Conservation (phyloP, 2,888 invertebrate species). For the Lycaena phlaeas region DNA sequence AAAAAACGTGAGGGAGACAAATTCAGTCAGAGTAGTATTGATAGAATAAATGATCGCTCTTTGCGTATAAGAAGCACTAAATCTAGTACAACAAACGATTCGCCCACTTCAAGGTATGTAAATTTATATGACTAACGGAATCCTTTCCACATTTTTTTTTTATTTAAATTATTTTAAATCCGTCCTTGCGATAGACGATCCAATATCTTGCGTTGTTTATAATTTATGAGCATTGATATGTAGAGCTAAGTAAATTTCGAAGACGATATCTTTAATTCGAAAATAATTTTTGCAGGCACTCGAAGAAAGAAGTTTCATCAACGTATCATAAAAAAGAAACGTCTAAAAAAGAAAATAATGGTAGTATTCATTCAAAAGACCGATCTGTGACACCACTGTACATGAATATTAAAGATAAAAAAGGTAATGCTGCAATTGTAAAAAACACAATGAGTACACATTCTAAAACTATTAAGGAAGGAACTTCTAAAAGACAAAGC, state of each 20-base stretch:
- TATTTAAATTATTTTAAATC: too few species aligned
- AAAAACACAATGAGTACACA: constrained; percentile 14
- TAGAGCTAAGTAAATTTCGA: too few species aligned
- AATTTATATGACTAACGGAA: too few species aligned
- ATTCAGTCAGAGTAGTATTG: background rate
- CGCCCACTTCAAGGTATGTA: background rate
- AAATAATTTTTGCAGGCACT: background rate
- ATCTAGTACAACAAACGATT: background rate
- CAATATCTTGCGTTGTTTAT: too few species aligned
- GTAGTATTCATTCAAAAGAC: background rate
- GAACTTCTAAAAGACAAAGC: background rate
- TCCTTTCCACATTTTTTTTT: too few species aligned
- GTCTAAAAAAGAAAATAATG: constrained; percentile 16
- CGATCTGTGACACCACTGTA: constrained; percentile 4
- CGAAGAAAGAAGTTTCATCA: background rate
- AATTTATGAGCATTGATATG: too few species aligned
- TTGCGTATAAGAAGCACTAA: background rate
- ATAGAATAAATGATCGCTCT: background rate
- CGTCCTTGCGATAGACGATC: too few species aligned
- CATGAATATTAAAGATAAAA: constrained; percentile 1
- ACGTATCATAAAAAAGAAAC: background rate
- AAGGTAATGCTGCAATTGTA: background rate
- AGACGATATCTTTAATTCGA: background rate
- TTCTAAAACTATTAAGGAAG: background rate
- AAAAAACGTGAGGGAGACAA: background rate